Evolutionary conservation across 1,140 invertebrate genomes (phyloP).

Genomic region (Meloidogyne chitwoodi): DNA sequence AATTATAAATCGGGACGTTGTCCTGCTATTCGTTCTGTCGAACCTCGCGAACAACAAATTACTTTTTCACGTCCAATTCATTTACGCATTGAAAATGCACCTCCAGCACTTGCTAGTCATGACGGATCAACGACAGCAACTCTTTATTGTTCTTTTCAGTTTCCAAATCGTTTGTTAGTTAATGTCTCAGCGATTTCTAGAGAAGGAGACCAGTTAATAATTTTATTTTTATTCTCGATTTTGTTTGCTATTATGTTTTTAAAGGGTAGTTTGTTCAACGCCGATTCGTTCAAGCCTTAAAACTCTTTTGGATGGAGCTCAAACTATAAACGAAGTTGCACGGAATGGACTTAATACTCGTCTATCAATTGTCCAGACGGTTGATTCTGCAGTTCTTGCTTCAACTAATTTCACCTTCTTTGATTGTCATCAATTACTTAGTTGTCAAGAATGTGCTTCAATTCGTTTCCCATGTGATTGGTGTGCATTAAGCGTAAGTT

Average conservation of each 20-base stretch:
- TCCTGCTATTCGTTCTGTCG: constrained; percentile 52
- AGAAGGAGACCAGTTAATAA: constrained; percentile 11
- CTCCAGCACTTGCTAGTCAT: constrained; percentile 25
- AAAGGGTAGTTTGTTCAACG: constrained; percentile 49
- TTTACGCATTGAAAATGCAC: constrained; percentile 52
- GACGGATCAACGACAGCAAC: background rate
- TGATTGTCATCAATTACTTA: constrained; percentile 49
- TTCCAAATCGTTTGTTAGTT: constrained; percentile 40
- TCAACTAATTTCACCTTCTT: constrained; percentile 59
- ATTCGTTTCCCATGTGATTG: constrained; percentile 63
- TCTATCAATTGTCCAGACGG: constrained; percentile 33
- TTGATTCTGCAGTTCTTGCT: constrained; percentile 43
- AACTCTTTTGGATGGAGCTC: constrained; percentile 15
- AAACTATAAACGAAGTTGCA: background rate
- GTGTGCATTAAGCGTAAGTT: constrained; percentile 54
- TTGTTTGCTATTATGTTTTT: background rate
- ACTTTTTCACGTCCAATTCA: constrained; percentile 47
- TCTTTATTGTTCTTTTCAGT: constrained; percentile 36
- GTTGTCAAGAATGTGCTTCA: constrained; percentile 61
- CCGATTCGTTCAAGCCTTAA: constrained; percentile 30
- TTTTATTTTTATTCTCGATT: background rate
- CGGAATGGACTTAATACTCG: constrained; percentile 24
- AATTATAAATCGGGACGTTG: constrained; percentile 55
- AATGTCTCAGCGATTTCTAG: constrained; percentile 33
- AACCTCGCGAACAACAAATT: constrained; percentile 55